Evolutionary conservation across 2,888 invertebrate genomes (phyloP).

Genomic region (Agrochola macilenta): DNA sequence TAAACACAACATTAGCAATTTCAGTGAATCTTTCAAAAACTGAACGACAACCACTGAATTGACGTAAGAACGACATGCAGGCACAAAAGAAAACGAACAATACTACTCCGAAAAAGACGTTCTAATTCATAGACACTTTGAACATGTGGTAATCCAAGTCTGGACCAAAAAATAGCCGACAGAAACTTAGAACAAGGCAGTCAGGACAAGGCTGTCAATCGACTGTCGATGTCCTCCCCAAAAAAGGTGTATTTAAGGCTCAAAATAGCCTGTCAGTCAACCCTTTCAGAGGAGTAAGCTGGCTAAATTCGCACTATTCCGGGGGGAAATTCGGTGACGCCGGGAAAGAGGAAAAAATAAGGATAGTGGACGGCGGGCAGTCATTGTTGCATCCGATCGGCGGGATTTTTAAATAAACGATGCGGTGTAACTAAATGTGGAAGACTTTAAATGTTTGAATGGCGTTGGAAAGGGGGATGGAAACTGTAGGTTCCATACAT

Average conservation of each 20-base stretch:
- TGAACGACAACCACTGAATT: conserved; percentile 51
- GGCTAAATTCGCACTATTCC: conserved; percentile 79
- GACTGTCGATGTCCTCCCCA: conserved; percentile 60
- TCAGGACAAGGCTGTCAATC: conserved; percentile 83
- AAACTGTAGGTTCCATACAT: not conserved
- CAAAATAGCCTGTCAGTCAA: conserved; percentile 77
- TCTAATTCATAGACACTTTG: conserved; percentile 69
- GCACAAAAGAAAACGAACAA: conserved; percentile 67
- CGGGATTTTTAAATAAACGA: conserved; percentile 58
- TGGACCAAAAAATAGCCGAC: conserved; percentile 74
- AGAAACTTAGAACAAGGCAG: conserved; percentile 76
- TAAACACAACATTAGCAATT: conserved; percentile 50
- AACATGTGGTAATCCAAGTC: conserved; percentile 82
- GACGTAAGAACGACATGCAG: conserved; percentile 38
- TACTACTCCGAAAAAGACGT: conserved; percentile 71
- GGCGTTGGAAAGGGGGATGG: not conserved
- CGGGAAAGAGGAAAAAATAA: conserved; percentile 67
- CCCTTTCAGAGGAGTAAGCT: conserved; percentile 69
- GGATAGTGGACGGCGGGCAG: conserved; percentile 43
- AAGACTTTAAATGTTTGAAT: conserved; percentile 39
- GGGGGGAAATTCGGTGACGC: conserved; percentile 66
- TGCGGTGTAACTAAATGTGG: conserved; percentile 50
- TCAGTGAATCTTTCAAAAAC: conserved; percentile 43
- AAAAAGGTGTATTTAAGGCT: conserved; percentile 79
- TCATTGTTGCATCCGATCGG: conserved; percentile 54